These are phyloP conservation scores for Cryptotermes secundus DNA, from an alignment of 1,140 invertebrate species.

Conservation along the genomic window DNA sequence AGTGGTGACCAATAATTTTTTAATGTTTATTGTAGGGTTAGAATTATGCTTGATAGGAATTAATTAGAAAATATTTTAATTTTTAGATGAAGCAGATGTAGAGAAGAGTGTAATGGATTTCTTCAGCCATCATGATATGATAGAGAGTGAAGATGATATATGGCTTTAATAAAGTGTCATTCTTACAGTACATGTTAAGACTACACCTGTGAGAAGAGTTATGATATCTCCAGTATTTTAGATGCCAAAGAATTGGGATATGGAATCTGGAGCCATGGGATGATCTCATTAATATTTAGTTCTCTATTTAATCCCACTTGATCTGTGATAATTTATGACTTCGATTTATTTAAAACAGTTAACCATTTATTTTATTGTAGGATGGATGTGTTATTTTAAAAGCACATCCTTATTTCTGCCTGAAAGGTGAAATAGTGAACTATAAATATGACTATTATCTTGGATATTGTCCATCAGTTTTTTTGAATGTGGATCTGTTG, in stretches of 20 bases:
- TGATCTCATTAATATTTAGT: background rate
- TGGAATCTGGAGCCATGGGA: background rate
- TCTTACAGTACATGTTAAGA: background rate
- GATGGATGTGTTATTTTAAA: too few relatives aligned
- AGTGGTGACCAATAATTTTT: too few relatives aligned
- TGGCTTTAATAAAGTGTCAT: background rate
- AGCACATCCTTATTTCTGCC: too few relatives aligned
- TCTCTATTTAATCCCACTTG: background rate
- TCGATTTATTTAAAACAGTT: background rate
- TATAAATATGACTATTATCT: too few relatives aligned
- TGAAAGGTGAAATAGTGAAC: too few relatives aligned
- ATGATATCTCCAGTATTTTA: background rate
- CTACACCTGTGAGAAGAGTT: background rate
- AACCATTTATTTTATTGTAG: too few relatives aligned
- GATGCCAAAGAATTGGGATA: background rate
- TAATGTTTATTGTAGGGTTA: too few relatives aligned
- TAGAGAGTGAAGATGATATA: background rate
- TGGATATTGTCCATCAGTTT: too few relatives aligned
- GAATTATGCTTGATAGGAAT: too few relatives aligned
- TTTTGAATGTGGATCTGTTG: too few relatives aligned
- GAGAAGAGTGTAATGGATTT: background rate
- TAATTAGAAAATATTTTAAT: too few relatives aligned
- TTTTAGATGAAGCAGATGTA: conserved; percentile 5
- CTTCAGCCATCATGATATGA: background rate
- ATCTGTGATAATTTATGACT: conserved; percentile 4